Conservation (phyloP, 2,888 invertebrate genomes). For the Folsomia candida region DNA sequence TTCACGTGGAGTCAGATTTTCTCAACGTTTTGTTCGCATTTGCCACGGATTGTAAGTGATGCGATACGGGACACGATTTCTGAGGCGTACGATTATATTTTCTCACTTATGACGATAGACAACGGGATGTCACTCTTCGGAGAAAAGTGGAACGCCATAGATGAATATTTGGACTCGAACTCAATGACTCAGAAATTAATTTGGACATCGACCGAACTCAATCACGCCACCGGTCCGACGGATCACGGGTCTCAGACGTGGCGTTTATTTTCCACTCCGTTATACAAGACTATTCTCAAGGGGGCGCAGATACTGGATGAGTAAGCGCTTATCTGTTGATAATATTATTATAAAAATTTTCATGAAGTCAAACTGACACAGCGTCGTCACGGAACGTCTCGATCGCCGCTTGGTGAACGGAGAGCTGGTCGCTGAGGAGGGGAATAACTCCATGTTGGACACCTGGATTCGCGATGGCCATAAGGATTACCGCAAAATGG, state of each 20-base stretch:
- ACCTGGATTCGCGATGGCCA: conserved; percentile 68
- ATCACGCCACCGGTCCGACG: conserved; percentile 66
- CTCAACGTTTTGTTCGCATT: conserved; percentile 68
- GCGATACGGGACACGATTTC: background rate
- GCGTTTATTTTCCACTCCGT: conserved; percentile 69
- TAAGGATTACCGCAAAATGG: conserved; percentile 73
- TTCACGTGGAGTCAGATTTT: conserved; percentile 60
- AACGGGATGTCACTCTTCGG: conserved; percentile 35
- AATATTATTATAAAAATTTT: too few species aligned
- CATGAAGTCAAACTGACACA: too few species aligned
- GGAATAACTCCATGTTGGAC: conserved; percentile 59
- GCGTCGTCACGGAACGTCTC: conserved; percentile 16
- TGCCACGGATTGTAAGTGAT: conserved; percentile 71
- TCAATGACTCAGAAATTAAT: conserved; percentile 70
- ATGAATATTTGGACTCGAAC: conserved; percentile 53
- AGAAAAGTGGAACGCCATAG: conserved; percentile 24
- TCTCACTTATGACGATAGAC: conserved; percentile 24
- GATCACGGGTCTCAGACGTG: conserved; percentile 71
- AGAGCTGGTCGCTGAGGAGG: background rate
- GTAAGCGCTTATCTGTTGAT: conserved; percentile 53
- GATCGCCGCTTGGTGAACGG: background rate
- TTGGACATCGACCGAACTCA: conserved; percentile 69
- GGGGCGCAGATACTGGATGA: conserved; percentile 72
- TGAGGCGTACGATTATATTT: too few species aligned
- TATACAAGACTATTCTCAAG: conserved; percentile 66